phyloP scores from a whole-genome alignment of 2,888 invertebrate species.

The Creontiades dilutus region DNA sequence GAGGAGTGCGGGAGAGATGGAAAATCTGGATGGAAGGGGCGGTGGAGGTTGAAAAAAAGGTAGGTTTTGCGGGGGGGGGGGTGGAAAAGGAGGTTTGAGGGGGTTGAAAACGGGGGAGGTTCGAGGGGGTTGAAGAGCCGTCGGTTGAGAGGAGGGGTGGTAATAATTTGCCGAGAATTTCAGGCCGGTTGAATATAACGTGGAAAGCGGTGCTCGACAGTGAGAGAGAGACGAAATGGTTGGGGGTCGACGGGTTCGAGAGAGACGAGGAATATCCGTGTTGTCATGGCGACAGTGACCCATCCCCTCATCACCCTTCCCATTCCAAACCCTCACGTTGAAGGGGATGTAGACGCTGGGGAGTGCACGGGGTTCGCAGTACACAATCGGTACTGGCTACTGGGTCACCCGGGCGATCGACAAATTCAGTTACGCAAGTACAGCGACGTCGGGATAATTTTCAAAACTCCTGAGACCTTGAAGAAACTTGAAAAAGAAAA shows the following conservation, averaged over 20 bases:
- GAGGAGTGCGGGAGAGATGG: neutral
- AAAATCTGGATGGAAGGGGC: neutral
- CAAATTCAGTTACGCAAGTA: constrained; percentile 6
- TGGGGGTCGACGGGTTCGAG: constrained; percentile 1
- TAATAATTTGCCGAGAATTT: constrained; percentile 27
- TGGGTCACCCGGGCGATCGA: constrained; percentile 22
- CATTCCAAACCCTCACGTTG: neutral
- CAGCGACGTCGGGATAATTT: too few species aligned
- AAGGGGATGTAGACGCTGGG: neutral
- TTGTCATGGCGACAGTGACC: constrained; percentile 61
- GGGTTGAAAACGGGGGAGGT: neutral
- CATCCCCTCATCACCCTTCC: neutral
- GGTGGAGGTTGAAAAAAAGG: neutral
- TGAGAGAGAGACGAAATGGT: neutral
- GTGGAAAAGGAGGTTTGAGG: neutral
- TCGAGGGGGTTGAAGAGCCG: neutral
- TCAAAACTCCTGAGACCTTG: too few species aligned
- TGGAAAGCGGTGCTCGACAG: neutral
- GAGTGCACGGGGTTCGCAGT: neutral
- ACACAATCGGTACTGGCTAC: neutral
- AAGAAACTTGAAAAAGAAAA: too few species aligned
- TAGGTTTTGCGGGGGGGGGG: neutral
- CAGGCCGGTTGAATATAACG: constrained; percentile 26
- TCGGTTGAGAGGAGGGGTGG: neutral
- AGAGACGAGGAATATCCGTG: constrained; percentile 44